Percentiles rank a stretch among this genome's conserved stretches.
Evolutionary conservation across 2,113 vertebrate genomes (phyloP).

Genomic region (Emydocephalus ijimae): DNA sequence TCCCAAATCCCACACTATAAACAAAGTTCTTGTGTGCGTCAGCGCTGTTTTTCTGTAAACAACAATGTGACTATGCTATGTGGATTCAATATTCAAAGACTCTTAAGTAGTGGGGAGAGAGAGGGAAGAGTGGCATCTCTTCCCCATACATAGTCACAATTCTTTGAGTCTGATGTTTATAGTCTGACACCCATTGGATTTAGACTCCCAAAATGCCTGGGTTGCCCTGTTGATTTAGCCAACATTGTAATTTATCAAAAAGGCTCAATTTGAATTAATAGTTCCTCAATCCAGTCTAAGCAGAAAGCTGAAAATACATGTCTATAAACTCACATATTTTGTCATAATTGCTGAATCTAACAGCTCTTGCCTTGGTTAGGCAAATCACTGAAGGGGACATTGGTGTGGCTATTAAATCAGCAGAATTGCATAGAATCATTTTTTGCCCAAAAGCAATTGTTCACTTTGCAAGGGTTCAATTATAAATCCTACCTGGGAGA

Average conservation of each 20-base stretch:
- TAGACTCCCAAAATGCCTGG: neutral
- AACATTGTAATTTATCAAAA: neutral
- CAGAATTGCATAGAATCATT: neutral
- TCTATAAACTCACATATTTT: neutral
- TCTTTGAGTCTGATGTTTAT: neutral
- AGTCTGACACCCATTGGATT: neutral
- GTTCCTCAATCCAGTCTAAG: neutral
- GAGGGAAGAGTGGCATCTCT: neutral
- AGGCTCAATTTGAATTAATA: neutral
- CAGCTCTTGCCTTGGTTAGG: neutral
- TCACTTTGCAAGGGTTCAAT: neutral
- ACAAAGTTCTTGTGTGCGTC: neutral
- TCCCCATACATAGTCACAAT: neutral
- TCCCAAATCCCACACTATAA: neutral
- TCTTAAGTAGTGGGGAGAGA: neutral
- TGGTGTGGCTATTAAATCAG: neutral
- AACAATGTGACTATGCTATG: neutral
- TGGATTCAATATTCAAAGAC: neutral
- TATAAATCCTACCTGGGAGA: neutral
- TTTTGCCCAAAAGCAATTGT: neutral
- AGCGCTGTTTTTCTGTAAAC: neutral
- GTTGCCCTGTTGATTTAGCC: neutral
- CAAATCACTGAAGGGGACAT: neutral
- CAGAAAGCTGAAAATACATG: neutral
- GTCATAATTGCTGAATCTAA: neutral